These are phyloP conservation scores for Hirtodrosophila duncani DNA, from an alignment of 2,888 invertebrate species.

Conservation along the genomic window DNA sequence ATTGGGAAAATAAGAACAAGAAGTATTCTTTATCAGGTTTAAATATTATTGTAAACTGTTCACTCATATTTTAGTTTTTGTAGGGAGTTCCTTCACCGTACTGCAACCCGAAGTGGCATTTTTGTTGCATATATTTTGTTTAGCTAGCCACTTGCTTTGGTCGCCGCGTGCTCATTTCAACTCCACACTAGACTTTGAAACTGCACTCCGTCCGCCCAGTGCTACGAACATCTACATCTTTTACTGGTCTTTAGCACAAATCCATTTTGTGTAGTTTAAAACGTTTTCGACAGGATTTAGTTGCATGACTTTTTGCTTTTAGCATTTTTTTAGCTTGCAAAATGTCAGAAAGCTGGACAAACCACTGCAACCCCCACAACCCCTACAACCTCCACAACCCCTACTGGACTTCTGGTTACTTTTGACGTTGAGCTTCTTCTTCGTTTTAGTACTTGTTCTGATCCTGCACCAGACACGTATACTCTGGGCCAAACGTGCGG, in stretches of 20 bases:
- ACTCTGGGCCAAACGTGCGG: conserved; percentile 55
- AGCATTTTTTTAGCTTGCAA: conserved; percentile 46
- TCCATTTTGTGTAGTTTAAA: conserved; percentile 64
- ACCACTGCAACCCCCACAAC: neutral
- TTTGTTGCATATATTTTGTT: too few species aligned
- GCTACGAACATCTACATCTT: conserved; percentile 31
- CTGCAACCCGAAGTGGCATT: too few species aligned
- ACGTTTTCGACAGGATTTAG: conserved; percentile 67
- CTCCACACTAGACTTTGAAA: neutral
- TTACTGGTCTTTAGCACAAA: conserved; percentile 61
- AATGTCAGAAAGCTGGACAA: conserved; percentile 40
- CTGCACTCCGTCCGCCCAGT: neutral
- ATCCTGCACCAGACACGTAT: conserved; percentile 56
- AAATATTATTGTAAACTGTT: neutral
- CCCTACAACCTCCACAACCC: neutral
- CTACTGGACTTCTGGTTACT: neutral
- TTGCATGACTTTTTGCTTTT: conserved; percentile 67
- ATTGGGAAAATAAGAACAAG: too few species aligned
- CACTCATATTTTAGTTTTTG: too few species aligned
- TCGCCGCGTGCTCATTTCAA: conserved; percentile 4
- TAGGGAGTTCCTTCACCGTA: too few species aligned
- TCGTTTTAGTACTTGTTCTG: conserved; percentile 29
- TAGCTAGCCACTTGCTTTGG: conserved; percentile 26
- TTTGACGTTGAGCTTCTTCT: conserved; percentile 20
- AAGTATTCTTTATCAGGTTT: neutral